These are phyloP conservation scores for Furcifer pardalis DNA, from an alignment of 2,797 vertebrate species.

Conservation along the genomic window DNA sequence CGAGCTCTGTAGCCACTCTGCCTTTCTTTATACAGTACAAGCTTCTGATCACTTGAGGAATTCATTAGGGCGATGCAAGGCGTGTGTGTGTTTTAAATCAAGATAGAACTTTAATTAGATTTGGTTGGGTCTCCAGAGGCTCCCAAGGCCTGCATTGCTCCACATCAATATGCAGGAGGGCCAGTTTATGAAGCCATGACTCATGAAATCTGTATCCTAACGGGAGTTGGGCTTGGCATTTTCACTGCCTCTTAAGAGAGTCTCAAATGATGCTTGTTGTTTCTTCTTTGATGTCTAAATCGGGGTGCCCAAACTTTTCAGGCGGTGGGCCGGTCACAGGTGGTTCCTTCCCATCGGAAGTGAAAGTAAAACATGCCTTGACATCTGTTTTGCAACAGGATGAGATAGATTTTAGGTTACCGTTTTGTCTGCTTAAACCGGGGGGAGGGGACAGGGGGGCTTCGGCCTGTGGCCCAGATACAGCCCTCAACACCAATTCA, in stretches of 20 bases:
- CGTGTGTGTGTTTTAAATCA: not conserved
- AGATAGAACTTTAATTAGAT: constrained; percentile 34
- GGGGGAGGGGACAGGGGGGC: too few relatives aligned
- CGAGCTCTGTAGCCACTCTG: accelerated
- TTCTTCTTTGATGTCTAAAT: constrained; percentile 2
- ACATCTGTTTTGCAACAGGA: too few relatives aligned
- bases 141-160: constrained; percentile 32
- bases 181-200: constrained; percentile 34
- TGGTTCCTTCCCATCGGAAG: too few relatives aligned
- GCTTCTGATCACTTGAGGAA: not conserved
- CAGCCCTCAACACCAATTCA: too few relatives aligned
- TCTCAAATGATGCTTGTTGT: not conserved
- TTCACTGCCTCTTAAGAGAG: constrained; percentile 20
- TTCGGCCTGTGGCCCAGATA: too few relatives aligned
- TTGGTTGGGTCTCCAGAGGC: constrained; percentile 39
- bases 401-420: too few relatives aligned
- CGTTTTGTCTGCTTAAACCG: too few relatives aligned
- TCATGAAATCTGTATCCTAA: constrained; percentile 45
- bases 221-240: constrained; percentile 15
- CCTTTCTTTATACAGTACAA: not conserved
- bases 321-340: too few relatives aligned
- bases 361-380: too few relatives aligned
- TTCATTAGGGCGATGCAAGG: not conserved
- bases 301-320: too few relatives aligned
- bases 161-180: constrained; percentile 41